phyloP scores from a whole-genome alignment of 2,888 invertebrate genomes.

The Caenorhabditis wallacei region DNA sequence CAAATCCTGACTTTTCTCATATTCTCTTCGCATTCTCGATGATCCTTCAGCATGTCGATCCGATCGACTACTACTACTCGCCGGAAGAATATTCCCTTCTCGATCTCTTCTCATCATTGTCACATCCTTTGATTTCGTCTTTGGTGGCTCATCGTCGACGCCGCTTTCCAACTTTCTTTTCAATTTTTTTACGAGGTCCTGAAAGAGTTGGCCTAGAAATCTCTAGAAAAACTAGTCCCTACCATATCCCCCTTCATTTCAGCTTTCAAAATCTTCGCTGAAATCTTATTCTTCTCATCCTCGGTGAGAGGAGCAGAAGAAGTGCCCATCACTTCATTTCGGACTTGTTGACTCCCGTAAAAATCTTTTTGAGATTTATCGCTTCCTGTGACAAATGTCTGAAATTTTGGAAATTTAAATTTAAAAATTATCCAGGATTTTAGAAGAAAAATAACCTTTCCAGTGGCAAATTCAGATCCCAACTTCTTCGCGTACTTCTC shows the following conservation, averaged over 20 bases:
- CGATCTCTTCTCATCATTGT: slow-evolving; percentile 71
- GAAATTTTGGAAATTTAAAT: neutral
- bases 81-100: slow-evolving; percentile 73
- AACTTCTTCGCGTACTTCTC: slow-evolving; percentile 72
- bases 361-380: slow-evolving; percentile 73
- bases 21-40: slow-evolving; percentile 75
- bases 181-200: slow-evolving; percentile 88
- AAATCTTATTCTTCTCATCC: slow-evolving; percentile 91
- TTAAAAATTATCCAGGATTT: neutral
- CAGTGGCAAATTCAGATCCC: slow-evolving; percentile 68
- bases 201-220: slow-evolving; percentile 54
- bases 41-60: slow-evolving; percentile 71
- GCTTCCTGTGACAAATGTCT: slow-evolving; percentile 72
- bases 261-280: slow-evolving; percentile 93
- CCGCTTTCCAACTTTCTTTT: slow-evolving; percentile 89
- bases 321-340: slow-evolving; percentile 31
- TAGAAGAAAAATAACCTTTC: slow-evolving; percentile 50
- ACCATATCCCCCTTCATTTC: slow-evolving; percentile 92
- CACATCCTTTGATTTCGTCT: slow-evolving; percentile 63
- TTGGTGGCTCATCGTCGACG: slow-evolving; percentile 83
- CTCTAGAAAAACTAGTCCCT: slow-evolving; percentile 9
- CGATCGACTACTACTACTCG: slow-evolving; percentile 61
- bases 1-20: slow-evolving; percentile 72
- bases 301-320: slow-evolving; percentile 63
- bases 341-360: slow-evolving; percentile 72